Base-by-base conservation (phyloP, 2,113 vertebrate species). In the Zosterops japonicus region DNA sequence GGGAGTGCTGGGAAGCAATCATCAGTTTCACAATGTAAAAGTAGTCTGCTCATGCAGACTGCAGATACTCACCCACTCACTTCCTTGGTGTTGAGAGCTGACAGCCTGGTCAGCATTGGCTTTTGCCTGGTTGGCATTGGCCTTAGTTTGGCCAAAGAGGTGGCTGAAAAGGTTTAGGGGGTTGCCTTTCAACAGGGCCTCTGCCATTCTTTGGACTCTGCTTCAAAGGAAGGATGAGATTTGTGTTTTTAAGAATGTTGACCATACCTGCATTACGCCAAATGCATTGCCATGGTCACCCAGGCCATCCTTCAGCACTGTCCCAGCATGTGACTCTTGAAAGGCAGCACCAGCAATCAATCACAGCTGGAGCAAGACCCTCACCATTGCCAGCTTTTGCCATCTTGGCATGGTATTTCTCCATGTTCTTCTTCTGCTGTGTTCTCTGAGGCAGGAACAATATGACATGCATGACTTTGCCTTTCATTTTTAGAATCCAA, bases 221-320 rank as follows among this genome's bases (percentile, higher is more conserved):
- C 78, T 72, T 84, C 75, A 69, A 56, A 60, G 36, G 46, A 53
- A 47, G 33, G 24, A 22, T 68, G 39, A 56, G 31, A 39, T 80
- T 61, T 71, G 28, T 36, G 24, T 5, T 85, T 94, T 76, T 55
- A 46, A 42, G 39, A 55, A 42, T 21, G 12, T 19, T 82, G 29
- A 39, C 25, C 11, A 12, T 92, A 98, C 97, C 97, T 98, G 97
- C 98, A 98, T 98, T 91, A 98, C 91, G 16, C 98, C 97, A 72
- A 98, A 98, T 22, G 29, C 97, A 46, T 98, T 98, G 28, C 97
- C 91, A 0, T 75, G 42, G 87, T 98, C 95, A 28, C 97, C 96
- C 97, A 97, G 98, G 52, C 39, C 76, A 0, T 97, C 12, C 9
- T 68, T 7, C 33, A 98, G 94, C 31, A 31, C 47, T 2, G 74